A percentile compares a stretch with the other conserved stretches of the same genome.
These are phyloP conservation scores for Ramphastos sulfuratus DNA, from an alignment of 2,113 vertebrate species.

Conservation along the genomic window DNA sequence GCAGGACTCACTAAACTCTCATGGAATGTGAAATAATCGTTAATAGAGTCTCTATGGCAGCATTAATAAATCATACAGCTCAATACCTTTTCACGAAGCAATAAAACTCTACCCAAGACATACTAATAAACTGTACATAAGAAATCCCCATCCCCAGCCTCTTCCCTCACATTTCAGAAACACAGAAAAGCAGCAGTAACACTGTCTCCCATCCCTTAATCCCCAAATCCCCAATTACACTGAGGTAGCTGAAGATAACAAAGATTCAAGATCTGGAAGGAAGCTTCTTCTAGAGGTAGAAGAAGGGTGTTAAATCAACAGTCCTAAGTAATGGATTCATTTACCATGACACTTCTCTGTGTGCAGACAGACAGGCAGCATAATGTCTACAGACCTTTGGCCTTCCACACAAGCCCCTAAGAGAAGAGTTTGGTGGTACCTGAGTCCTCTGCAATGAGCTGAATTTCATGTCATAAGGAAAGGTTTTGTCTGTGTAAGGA, in stretches of 20 bases:
- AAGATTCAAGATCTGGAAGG: constrained; percentile 26
- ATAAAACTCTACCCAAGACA: constrained; percentile 23
- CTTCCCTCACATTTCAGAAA: constrained; percentile 34
- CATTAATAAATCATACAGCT: constrained; percentile 44
- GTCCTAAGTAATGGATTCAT: constrained; percentile 1
- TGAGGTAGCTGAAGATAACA: background rate
- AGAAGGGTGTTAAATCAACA: constrained; percentile 49
- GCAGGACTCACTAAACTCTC: constrained; percentile 45
- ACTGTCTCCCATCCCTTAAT: background rate
- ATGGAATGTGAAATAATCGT: constrained; percentile 65
- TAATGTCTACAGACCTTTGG: background rate
- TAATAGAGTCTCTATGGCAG: background rate
- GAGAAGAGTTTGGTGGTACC: background rate
- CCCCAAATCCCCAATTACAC: constrained; percentile 37
- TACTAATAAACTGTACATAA: background rate
- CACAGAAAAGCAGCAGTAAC: background rate
- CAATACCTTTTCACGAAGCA: constrained; percentile 10
- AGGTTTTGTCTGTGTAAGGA: background rate
- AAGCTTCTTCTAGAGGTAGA: constrained; percentile 11
- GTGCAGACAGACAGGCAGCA: background rate
- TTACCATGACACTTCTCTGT: background rate
- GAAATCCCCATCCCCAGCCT: background rate
- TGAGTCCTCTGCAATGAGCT: background rate
- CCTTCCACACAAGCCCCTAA: background rate
- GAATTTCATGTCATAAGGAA: background rate